Percentiles rank a stretch among this genome's conserved stretches.
These are phyloP conservation scores for Anastatus disparis DNA, from an alignment of 1,140 invertebrate species.

Conservation along the genomic window DNA sequence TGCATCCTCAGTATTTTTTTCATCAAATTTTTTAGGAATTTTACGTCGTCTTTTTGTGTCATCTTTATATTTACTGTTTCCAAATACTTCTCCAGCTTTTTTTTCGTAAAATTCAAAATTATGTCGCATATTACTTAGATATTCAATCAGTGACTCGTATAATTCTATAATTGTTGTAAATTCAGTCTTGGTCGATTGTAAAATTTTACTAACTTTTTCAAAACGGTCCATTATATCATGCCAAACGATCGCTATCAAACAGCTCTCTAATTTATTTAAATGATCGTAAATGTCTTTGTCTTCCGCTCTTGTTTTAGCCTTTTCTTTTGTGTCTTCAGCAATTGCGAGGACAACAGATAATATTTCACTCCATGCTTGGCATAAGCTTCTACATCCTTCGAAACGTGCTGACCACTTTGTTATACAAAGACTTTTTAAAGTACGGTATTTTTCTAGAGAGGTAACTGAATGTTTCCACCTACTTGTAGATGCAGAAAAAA, in stretches of 20 bases:
- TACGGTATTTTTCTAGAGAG: conserved; percentile 23
- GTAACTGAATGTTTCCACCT: conserved; percentile 45
- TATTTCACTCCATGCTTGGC: background rate
- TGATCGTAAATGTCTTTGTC: background rate
- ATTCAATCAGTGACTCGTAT: too few species aligned
- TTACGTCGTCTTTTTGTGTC: background rate
- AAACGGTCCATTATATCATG: background rate
- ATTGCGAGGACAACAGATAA: background rate
- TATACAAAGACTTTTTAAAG: conserved; percentile 31
- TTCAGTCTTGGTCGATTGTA: too few species aligned
- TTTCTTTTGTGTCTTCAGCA: background rate
- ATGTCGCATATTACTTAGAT: too few species aligned
- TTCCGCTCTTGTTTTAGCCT: too few species aligned
- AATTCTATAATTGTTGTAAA: too few species aligned
- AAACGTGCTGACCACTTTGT: conserved; percentile 35
- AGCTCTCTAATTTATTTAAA: conserved; percentile 2
- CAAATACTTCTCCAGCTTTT: too few species aligned
- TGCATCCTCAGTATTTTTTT: background rate
- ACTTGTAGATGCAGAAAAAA: too few species aligned
- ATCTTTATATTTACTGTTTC: background rate
- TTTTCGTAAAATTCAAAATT: too few species aligned
- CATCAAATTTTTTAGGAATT: background rate
- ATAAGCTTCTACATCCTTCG: conserved; percentile 21
- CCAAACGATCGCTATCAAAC: too few species aligned
- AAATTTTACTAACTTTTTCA: too few species aligned